phyloP scores from a whole-genome alignment of 2,888 invertebrate species.

The Colostygia pectinataria region DNA sequence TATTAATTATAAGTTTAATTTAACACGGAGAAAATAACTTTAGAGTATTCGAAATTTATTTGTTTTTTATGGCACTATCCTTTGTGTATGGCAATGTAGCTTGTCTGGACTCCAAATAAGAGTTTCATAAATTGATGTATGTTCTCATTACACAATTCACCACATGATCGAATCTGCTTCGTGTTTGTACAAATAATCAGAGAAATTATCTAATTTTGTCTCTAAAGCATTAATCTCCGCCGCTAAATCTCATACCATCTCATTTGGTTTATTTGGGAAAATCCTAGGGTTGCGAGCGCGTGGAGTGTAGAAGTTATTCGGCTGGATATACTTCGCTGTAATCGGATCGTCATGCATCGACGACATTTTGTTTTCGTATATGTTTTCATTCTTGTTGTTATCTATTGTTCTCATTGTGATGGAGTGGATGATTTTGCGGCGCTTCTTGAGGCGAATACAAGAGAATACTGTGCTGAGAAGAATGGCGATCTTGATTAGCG shows the following conservation, averaged over 20 bases:
- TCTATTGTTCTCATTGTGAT: conserved; percentile 66
- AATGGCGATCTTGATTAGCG: conserved; percentile 88
- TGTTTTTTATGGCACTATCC: conserved; percentile 29
- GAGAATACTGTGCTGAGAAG: conserved; percentile 87
- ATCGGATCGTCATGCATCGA: conserved; percentile 64
- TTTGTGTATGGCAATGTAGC: background rate
- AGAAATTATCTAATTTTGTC: conserved; percentile 75
- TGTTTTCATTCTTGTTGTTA: conserved; percentile 66
- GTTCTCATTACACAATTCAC: conserved; percentile 50
- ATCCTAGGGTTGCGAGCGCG: conserved; percentile 73
- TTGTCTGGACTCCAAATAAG: background rate
- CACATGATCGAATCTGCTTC: conserved; percentile 85
- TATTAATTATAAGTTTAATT: conserved; percentile 8
- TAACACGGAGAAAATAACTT: conserved; percentile 62
- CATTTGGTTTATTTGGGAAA: conserved; percentile 73
- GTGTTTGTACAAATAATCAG: conserved; percentile 77
- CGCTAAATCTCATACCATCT: conserved; percentile 81
- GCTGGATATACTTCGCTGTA: conserved; percentile 73
- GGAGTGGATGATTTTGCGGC: conserved; percentile 70
- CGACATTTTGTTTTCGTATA: conserved; percentile 63
- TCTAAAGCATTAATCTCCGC: conserved; percentile 82
- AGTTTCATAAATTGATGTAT: background rate
- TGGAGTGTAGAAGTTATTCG: conserved; percentile 77
- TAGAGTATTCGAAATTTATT: conserved; percentile 44
- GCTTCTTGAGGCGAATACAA: conserved; percentile 85